Percentiles rank a stretch among this genome's conserved stretches.
These are phyloP conservation scores for Onychomys arenicola DNA, from an alignment of 2,797 vertebrate species.

Conservation along the genomic window DNA sequence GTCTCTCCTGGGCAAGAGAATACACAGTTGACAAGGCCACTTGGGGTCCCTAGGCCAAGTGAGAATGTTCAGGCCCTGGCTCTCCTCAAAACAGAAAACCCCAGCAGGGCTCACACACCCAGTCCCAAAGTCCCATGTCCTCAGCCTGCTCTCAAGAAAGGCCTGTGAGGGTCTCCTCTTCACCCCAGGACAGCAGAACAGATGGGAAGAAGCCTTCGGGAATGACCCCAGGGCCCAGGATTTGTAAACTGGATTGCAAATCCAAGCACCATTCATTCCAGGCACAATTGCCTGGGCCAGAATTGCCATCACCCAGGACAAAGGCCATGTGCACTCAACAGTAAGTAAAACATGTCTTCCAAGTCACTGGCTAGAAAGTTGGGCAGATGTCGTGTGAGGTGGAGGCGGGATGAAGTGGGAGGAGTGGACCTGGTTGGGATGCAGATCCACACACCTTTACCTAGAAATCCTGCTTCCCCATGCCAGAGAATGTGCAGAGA, in stretches of 20 bases:
- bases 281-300: not conserved
- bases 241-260: not conserved
- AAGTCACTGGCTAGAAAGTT: not conserved
- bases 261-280: not conserved
- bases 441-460: not conserved
- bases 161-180: not conserved
- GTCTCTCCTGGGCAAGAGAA: too few relatives aligned
- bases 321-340: not conserved
- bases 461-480: not conserved
- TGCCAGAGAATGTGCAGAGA: not conserved
- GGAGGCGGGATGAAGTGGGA: not conserved
- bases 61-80: not conserved
- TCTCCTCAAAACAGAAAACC: not conserved
- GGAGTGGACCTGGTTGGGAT: not conserved
- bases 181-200: not conserved
- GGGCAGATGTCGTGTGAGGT: not conserved
- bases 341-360: not conserved
- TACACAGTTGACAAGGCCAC: fast-evolving
- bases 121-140: not conserved
- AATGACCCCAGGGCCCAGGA: fast-evolving
- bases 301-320: not conserved
- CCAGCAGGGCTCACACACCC: fast-evolving
- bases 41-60: not conserved
- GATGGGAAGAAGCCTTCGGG: fast-evolving
- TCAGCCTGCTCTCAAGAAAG: not conserved